These are phyloP conservation scores for Gari tellinella DNA, from an alignment of 2,888 invertebrate genomes.

Conservation along the genomic window DNA sequence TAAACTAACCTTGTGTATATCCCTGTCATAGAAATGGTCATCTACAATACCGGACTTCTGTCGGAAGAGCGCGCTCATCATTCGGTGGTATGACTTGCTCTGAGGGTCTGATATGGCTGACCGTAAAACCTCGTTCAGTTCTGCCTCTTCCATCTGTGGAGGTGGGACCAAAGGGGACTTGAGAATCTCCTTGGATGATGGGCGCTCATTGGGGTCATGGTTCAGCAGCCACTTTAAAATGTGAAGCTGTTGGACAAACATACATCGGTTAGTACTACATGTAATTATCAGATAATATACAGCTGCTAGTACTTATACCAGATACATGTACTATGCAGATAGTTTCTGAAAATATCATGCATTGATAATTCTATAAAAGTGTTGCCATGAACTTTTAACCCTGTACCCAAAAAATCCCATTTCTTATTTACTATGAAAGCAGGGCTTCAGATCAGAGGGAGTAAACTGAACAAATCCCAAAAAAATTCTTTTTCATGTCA, in stretches of 20 bases:
- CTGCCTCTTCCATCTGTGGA: slow-evolving; percentile 92
- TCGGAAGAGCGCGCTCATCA: slow-evolving; percentile 84
- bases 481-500: too few relatives aligned
- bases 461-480: too few relatives aligned
- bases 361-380: too few relatives aligned
- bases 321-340: too few relatives aligned
- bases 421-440: too few relatives aligned
- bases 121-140: slow-evolving; percentile 90
- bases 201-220: slow-evolving; percentile 93
- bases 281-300: too few relatives aligned
- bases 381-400: too few relatives aligned
- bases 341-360: too few relatives aligned
- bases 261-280: too few relatives aligned
- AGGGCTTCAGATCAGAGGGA: too few relatives aligned
- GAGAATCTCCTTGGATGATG: slow-evolving; percentile 93
- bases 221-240: slow-evolving; percentile 90
- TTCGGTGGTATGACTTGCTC: slow-evolving; percentile 90
- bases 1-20: slow-evolving; percentile 81
- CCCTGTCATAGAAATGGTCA: slow-evolving; percentile 93
- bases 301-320: too few relatives aligned
- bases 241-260: slow-evolving; percentile 69
- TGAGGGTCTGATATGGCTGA: slow-evolving; percentile 93
- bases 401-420: too few relatives aligned
- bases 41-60: slow-evolving; percentile 88
- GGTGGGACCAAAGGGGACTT: slow-evolving; percentile 93